Percentiles rank a stretch among this genome's conserved stretches.
Conservation (phyloP, 2,797 vertebrate species). For the Tragelaphus eurycerus region DNA sequence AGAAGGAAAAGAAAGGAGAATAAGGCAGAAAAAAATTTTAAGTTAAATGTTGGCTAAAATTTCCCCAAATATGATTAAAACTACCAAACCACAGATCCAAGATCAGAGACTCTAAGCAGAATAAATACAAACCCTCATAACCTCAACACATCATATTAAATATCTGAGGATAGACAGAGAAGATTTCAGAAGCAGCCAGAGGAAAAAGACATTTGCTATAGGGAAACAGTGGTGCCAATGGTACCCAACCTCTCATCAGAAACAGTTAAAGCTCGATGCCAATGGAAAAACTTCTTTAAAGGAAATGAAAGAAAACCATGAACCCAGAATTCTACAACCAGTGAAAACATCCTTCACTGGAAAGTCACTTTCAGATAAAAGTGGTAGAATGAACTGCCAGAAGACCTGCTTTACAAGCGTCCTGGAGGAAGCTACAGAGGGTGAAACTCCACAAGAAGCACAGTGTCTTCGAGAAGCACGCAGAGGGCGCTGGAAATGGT, state of each 20-base stretch:
- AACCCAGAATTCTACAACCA: background rate
- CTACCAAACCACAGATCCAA: background rate
- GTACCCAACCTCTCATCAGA: background rate
- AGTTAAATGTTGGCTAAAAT: background rate
- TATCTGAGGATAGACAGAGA: background rate
- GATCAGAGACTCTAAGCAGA: background rate
- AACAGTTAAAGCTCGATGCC: background rate
- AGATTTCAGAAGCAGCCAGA: background rate
- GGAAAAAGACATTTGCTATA: background rate
- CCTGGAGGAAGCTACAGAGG: background rate
- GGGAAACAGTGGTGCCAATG: background rate
- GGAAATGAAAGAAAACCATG: rapidly evolving
- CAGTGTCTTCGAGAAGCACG: background rate
- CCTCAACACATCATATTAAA: background rate
- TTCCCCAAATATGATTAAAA: background rate
- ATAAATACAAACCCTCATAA: no score
- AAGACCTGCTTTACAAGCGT: background rate
- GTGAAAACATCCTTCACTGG: background rate
- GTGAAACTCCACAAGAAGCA: background rate
- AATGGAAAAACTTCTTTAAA: background rate
- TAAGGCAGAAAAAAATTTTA: background rate
- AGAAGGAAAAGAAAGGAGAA: background rate
- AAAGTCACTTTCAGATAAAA: background rate
- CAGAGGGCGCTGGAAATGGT: background rate
- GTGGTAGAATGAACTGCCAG: background rate